Base-by-base conservation (phyloP, 2,888 invertebrate genomes). In the Gerris lacustris region DNA sequence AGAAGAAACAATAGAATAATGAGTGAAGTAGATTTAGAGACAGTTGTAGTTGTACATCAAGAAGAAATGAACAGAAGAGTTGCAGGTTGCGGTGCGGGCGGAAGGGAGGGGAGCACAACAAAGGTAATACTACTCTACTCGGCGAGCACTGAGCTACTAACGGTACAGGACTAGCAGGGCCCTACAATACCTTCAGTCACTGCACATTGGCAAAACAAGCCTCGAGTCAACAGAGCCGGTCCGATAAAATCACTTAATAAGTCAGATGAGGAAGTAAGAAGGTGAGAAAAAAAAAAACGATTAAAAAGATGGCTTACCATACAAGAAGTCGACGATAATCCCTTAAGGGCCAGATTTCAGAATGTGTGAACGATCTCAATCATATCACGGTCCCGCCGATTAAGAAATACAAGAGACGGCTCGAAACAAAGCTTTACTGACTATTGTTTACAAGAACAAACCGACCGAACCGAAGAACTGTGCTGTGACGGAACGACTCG, bases 1-100 rank as follows among this genome's bases (percentile, higher is more conserved):
- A 55, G 55, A 55, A 55, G 31, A 55, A 55, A 55, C 55, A 55
- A 55, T 55, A 55, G 55, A 55, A 55, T 55, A 55, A 55, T 55
- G 55, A 55, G 55, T 2, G 55, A 55, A 55, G 55, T 9, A 11
- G 9, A 11, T 9, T 11, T 15, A 55, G 55, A 55, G 55, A 55
- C 55, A 55, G 55, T 55, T 15, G 55, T 55, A 55, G 55, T 55
- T 15, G 55, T 55, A 55, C 55, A 55, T 55, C 55, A 55, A 55
- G 55, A 55, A 55, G 55, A 55, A 55, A 55, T 11, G 55, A 11
- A 55, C 55, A 11, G 55, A 55, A 55, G 55, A 55, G 55, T 55
- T 55, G 55, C 55, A 15, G 55, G 55, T 55, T 55, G 55, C 55
- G 55, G 55, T 55, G 55, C 9, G 55, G 55, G 55, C 55, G 55